These are phyloP conservation scores for Callorhinus ursinus DNA, from an alignment of 2,113 vertebrate species.

Conservation along the genomic window DNA sequence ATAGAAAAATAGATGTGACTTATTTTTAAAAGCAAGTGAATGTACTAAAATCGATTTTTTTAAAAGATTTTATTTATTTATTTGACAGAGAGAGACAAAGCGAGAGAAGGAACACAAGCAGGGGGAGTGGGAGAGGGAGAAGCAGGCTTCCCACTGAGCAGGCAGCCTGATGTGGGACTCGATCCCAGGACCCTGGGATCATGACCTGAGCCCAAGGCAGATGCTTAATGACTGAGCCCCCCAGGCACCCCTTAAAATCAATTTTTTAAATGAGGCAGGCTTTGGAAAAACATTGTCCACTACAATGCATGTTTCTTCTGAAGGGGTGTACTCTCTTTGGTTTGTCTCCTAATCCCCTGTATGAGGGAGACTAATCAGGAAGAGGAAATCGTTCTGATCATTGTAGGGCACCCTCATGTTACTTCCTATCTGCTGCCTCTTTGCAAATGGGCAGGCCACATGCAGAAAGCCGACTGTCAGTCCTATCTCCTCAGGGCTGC, in stretches of 20 bases:
- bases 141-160: no score
- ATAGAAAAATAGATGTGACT: not conserved
- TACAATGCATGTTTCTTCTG: not conserved
- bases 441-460: not conserved
- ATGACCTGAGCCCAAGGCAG: no score
- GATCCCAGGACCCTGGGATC: no score
- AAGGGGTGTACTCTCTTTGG: not conserved
- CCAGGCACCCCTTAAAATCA: no score
- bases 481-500: not conserved
- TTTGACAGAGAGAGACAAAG: no score
- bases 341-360: not conserved
- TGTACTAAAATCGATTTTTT: not conserved
- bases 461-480: not conserved
- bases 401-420: not conserved
- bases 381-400: not conserved
- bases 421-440: not conserved
- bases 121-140: no score
- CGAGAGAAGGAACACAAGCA: no score
- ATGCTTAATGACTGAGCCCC: no score
- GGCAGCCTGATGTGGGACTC: no score
- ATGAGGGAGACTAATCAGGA: not conserved
- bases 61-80: no score
- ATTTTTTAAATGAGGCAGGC: not conserved
- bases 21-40: constrained; percentile 49
- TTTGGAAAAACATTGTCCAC: not conserved